Evolutionary conservation across 2,888 invertebrate species (phyloP).

Genomic region (Orthonychiurus folsomi): DNA sequence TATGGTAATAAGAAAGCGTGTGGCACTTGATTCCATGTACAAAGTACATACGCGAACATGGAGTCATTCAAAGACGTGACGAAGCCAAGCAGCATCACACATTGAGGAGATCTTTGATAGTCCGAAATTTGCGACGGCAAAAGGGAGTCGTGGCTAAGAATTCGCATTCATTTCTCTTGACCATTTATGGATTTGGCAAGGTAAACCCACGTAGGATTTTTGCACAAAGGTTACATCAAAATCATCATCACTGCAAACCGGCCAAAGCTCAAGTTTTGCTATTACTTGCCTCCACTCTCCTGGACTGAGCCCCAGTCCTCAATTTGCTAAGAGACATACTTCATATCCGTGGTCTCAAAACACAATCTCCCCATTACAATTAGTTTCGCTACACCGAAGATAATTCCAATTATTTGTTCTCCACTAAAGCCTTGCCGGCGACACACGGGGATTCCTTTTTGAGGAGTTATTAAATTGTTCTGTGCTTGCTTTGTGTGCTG

Average conservation of each 20-base stretch:
- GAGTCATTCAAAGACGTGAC: too few relatives aligned
- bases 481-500: too few relatives aligned
- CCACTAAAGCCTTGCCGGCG: not conserved
- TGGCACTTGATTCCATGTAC: too few relatives aligned
- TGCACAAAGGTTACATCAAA: not conserved
- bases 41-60: too few relatives aligned
- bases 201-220: slow-evolving; percentile 39
- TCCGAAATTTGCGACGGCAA: not conserved
- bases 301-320: not conserved
- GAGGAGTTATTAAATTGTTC: too few relatives aligned
- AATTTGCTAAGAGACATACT: not conserved
- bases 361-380: too few relatives aligned
- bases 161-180: slow-evolving; percentile 19
- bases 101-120: too few relatives aligned
- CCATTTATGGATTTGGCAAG: slow-evolving; percentile 41
- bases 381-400: too few relatives aligned
- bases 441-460: not conserved
- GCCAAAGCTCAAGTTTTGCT: not conserved
- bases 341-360: too few relatives aligned
- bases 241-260: not conserved
- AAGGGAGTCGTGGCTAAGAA: not conserved
- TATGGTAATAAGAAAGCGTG: too few relatives aligned
- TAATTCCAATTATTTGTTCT: not conserved
- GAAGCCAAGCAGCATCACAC: too few relatives aligned
- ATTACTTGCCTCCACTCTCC: not conserved